Conservation (phyloP, 2,888 invertebrate species). For the Lycaena phlaeas region DNA sequence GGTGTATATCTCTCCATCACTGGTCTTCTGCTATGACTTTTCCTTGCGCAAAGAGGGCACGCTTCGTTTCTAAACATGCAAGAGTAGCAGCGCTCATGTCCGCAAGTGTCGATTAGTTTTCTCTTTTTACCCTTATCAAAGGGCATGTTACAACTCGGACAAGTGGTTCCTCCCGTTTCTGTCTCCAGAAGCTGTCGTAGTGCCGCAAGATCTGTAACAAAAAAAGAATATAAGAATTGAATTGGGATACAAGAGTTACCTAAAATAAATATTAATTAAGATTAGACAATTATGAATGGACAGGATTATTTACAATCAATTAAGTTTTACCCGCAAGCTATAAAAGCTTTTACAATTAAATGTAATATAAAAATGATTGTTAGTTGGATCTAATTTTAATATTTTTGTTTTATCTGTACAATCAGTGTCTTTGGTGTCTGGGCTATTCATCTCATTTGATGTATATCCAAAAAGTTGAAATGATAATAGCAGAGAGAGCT, state of each 20-base stretch:
- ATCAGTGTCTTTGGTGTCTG: too few relatives aligned
- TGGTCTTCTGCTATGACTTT: conserved; percentile 50
- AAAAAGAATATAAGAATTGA: conserved; percentile 1
- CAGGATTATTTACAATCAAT: too few relatives aligned
- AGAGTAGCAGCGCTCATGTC: conserved; percentile 95
- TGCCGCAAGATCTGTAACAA: conserved; percentile 85
- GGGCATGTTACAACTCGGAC: conserved; percentile 92
- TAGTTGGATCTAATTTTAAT: too few relatives aligned
- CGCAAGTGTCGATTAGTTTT: conserved; percentile 94
- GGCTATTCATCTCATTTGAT: too few relatives aligned
- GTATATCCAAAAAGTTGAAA: not conserved
- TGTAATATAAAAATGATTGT: too few relatives aligned
- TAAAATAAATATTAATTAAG: too few relatives aligned
- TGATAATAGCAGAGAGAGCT: not conserved
- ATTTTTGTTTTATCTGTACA: too few relatives aligned
- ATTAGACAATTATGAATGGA: too few relatives aligned
- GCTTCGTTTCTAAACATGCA: conserved; percentile 94
- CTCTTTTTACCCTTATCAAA: conserved; percentile 97
- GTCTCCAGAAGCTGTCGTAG: conserved; percentile 85
- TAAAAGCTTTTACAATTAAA: too few relatives aligned
- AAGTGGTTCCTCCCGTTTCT: conserved; percentile 79
- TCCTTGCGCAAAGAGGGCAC: conserved; percentile 86
- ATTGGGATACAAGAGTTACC: too few relatives aligned
- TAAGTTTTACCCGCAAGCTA: too few relatives aligned
- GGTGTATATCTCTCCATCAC: conserved; percentile 61